A percentile compares a stretch with the other conserved stretches of the same genome.
Evolutionary conservation across 2,888 invertebrate genomes (phyloP).

Genomic region (Yponomeuta evonymella): DNA sequence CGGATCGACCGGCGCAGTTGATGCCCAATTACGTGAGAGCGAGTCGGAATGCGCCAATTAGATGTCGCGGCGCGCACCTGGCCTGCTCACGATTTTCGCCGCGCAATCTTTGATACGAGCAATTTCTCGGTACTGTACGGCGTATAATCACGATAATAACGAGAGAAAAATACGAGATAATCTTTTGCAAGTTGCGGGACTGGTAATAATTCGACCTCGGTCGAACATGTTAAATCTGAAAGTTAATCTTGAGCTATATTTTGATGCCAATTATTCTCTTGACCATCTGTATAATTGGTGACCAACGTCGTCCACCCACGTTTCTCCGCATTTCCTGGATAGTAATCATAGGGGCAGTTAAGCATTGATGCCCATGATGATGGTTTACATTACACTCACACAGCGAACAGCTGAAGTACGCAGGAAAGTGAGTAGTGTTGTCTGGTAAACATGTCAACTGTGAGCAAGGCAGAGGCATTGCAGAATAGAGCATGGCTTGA

Average conservation of each 20-base stretch:
- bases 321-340: neutral
- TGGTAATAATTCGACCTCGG: neutral
- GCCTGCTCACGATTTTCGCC: conserved; percentile 51
- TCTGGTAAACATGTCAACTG: too few species aligned
- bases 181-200: neutral
- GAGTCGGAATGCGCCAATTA: conserved; percentile 66
- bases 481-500: too few species aligned
- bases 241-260: neutral
- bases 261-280: neutral
- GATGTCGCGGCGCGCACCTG: conserved; percentile 61
- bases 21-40: conserved; percentile 65
- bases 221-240: neutral
- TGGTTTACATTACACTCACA: neutral
- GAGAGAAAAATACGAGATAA: conserved; percentile 4
- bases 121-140: conserved; percentile 14
- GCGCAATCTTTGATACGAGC: conserved; percentile 41
- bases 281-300: neutral
- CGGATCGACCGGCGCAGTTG: conserved; percentile 61
- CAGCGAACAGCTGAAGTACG: too few species aligned
- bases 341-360: conserved; percentile 1
- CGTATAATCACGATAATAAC: conserved; percentile 1
- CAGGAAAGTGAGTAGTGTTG: too few species aligned
- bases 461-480: too few species aligned
- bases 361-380: neutral
- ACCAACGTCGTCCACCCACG: neutral